Percentiles rank a stretch among this genome's conserved stretches.
phyloP scores from a whole-genome alignment of 2,113 vertebrate species.

The Pogona vitticeps region DNA sequence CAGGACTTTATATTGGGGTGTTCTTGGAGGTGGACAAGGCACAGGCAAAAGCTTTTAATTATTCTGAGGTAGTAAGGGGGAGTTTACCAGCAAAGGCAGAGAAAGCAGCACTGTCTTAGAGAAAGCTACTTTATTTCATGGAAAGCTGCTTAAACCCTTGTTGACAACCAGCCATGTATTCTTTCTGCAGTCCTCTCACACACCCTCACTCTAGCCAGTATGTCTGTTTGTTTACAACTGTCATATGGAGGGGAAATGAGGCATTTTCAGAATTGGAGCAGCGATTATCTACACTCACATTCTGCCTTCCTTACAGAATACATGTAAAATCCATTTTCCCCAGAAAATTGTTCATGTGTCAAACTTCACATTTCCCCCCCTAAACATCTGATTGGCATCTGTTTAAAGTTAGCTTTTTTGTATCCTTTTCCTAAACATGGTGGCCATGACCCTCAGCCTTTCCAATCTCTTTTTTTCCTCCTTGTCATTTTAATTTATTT shows the following conservation, averaged over 20 bases:
- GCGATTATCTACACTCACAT: accelerated
- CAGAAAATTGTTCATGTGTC: slow-evolving; percentile 14
- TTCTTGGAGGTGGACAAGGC: too few relatives aligned
- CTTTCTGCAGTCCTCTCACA: neutral
- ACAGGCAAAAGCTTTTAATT: too few relatives aligned
- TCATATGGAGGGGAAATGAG: too few relatives aligned
- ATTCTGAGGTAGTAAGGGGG: too few relatives aligned
- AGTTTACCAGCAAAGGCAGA: too few relatives aligned
- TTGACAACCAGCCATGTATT: too few relatives aligned
- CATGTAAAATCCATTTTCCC: neutral
- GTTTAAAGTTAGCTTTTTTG: slow-evolving; percentile 5
- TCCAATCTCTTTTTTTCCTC: neutral
- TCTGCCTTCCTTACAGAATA: neutral
- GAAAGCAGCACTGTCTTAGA: too few relatives aligned
- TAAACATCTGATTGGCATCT: neutral
- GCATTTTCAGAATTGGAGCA: neutral
- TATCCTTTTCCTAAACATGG: neutral
- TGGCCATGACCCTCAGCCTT: neutral
- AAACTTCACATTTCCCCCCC: neutral
- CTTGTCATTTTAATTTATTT: slow-evolving; percentile 6
- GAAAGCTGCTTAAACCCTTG: neutral
- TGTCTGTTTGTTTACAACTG: neutral
- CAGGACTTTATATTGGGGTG: too few relatives aligned
- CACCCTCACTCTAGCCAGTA: neutral
- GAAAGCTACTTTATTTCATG: neutral